Percentiles rank a stretch among this genome's conserved stretches.
Conservation (phyloP, 2,797 vertebrate genomes). For the Nasua narica region DNA sequence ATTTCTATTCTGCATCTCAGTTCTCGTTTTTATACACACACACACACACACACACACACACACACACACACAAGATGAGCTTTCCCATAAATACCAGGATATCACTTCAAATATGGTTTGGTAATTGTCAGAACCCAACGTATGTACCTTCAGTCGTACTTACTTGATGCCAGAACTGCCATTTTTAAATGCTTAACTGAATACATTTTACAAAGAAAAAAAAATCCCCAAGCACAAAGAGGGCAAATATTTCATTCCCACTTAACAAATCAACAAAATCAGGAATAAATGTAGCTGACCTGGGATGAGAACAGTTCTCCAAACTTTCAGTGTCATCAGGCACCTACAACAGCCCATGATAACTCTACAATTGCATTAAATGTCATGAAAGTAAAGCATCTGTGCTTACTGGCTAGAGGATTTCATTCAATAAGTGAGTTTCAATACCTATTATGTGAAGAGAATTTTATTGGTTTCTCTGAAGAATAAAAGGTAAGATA, state of each 20-base stretch:
- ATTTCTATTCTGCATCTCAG: background rate
- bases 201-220: background rate
- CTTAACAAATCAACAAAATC: background rate
- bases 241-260: background rate
- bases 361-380: conserved; percentile 16
- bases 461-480: conserved; percentile 20
- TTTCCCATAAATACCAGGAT: background rate
- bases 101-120: background rate
- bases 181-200: background rate
- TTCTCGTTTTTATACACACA: background rate
- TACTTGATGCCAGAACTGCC: background rate
- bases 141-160: background rate
- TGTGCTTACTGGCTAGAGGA: background rate
- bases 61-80: background rate
- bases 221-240: background rate
- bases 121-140: background rate
- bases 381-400: background rate
- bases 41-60: background rate
- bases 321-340: background rate
- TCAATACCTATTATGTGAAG: background rate
- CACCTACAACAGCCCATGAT: background rate
- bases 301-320: background rate
- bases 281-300: background rate
- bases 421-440: conserved; percentile 21
- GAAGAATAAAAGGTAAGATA: background rate